Conservation (phyloP, 2,113 vertebrate genomes). For the Bucco capensis region DNA sequence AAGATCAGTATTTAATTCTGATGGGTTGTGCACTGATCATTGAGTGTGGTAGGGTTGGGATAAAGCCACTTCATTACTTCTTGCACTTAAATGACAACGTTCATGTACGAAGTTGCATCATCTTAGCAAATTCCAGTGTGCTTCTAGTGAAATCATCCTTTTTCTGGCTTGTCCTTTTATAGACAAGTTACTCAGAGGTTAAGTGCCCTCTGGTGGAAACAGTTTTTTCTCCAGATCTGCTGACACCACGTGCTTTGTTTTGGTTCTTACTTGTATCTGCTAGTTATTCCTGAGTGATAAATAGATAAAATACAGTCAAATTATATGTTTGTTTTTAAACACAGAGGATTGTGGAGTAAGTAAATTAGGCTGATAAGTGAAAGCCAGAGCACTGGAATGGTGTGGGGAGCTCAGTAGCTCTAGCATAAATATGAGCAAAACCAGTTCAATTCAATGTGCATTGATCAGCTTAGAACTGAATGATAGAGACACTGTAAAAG, state of each 20-base stretch:
- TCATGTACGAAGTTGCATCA: background rate
- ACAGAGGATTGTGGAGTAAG: background rate
- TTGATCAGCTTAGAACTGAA: background rate
- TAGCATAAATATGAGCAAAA: background rate
- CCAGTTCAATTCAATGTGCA: background rate
- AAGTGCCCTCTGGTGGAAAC: conserved; percentile 36
- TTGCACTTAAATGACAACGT: background rate
- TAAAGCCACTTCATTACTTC: background rate
- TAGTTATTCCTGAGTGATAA: background rate
- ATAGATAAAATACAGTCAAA: background rate
- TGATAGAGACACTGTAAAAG: background rate
- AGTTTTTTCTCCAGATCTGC: rapidly evolving
- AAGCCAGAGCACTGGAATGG: background rate
- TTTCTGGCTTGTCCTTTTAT: background rate
- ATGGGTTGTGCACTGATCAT: background rate
- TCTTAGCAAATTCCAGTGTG: background rate
- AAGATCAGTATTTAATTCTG: background rate
- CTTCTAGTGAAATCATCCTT: background rate
- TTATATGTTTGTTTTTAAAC: background rate
- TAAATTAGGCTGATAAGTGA: background rate
- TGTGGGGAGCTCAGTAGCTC: background rate
- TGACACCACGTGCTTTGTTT: background rate
- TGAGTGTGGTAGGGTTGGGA: background rate
- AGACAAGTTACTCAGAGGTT: background rate
- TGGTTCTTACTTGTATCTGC: background rate